phyloP scores from a whole-genome alignment of 2,888 invertebrate species.

The Dynastes maya region DNA sequence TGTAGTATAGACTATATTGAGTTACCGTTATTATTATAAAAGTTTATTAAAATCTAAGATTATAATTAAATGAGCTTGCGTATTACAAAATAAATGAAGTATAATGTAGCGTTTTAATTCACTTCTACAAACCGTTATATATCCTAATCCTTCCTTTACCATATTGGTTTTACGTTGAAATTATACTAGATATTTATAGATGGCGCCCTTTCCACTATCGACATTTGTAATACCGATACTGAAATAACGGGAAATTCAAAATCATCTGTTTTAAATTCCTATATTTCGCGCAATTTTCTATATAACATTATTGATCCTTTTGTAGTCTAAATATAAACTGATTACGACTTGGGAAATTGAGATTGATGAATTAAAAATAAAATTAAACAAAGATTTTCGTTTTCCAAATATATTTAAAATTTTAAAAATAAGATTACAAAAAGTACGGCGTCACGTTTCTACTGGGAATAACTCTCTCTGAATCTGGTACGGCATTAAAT shows the following conservation, averaged over 20 bases:
- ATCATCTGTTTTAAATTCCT: too few species aligned
- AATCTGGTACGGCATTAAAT: conserved; percentile 96
- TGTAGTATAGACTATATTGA: conserved; percentile 68
- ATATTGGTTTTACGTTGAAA: too few species aligned
- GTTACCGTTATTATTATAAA: conserved; percentile 71
- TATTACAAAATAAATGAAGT: conserved; percentile 72
- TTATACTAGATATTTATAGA: too few species aligned
- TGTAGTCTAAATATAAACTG: too few species aligned
- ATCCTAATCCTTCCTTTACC: too few species aligned
- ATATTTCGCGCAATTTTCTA: too few species aligned
- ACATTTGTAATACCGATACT: too few species aligned
- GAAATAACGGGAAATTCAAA: too few species aligned
- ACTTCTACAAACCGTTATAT: neutral
- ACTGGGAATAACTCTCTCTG: conserved; percentile 93
- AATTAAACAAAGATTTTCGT: neutral
- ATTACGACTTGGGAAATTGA: too few species aligned
- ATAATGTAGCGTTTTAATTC: conserved; percentile 46
- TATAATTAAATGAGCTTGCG: conserved; percentile 70
- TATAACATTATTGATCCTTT: too few species aligned
- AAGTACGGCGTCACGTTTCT: conserved; percentile 97
- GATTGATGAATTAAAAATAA: too few species aligned
- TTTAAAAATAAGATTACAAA: conserved; percentile 75
- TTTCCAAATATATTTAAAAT: conserved; percentile 32
- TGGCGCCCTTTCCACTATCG: too few species aligned
- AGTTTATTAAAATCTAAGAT: conserved; percentile 68